phyloP scores from a whole-genome alignment of 2,113 vertebrate genomes.

The Lathamus discolor region DNA sequence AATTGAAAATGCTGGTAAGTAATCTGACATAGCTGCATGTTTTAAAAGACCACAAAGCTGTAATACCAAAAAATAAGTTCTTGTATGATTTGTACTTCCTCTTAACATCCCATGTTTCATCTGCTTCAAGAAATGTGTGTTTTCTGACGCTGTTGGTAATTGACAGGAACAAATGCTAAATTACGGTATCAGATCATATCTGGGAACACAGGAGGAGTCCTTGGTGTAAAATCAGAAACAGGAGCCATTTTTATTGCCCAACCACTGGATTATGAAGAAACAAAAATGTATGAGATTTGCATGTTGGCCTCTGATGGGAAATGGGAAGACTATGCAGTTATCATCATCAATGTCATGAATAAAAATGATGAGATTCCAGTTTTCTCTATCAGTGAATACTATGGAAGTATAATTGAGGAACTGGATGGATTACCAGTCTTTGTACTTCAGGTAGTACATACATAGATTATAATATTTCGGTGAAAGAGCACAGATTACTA shows the following conservation, averaged over 20 bases:
- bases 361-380: slow-evolving; percentile 90
- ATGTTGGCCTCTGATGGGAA: slow-evolving; percentile 89
- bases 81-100: not conserved
- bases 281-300: slow-evolving; percentile 83
- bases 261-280: slow-evolving; percentile 86
- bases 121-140: not conserved
- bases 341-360: slow-evolving; percentile 82
- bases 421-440: slow-evolving; percentile 85
- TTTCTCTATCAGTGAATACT: slow-evolving; percentile 86
- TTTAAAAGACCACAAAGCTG: not conserved
- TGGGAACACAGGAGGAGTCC: slow-evolving; percentile 83
- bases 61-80: not conserved
- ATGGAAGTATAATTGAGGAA: slow-evolving; percentile 87
- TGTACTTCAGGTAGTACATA: slow-evolving; percentile 81
- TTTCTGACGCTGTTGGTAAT: slow-evolving; percentile 15
- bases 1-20: not conserved
- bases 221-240: slow-evolving; percentile 86
- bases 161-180: slow-evolving; percentile 85
- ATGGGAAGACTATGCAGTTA: slow-evolving; percentile 87
- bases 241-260: slow-evolving; percentile 86
- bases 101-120: not conserved
- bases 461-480: not conserved
- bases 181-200: slow-evolving; percentile 88
- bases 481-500: not conserved
- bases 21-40: not conserved